Conservation (phyloP, 2,888 invertebrate species). For the Euplagia quadripunctaria region DNA sequence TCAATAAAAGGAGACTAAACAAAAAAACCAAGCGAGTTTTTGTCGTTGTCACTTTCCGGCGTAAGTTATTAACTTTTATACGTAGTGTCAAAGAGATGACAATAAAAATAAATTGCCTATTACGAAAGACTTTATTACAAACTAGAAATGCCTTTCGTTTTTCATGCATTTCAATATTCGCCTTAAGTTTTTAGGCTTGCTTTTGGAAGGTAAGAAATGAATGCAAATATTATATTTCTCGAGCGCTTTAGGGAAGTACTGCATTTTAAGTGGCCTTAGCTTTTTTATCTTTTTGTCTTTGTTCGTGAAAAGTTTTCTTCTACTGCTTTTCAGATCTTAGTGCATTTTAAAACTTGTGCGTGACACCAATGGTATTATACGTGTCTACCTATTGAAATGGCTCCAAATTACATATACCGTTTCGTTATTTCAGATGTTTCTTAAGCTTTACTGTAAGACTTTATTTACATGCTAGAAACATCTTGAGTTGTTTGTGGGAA, state of each 20-base stretch:
- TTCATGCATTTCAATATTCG: conserved; percentile 32
- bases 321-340: background rate
- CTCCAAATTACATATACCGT: too few species aligned
- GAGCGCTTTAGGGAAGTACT: background rate
- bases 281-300: background rate
- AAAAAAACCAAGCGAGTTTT: conserved; percentile 29
- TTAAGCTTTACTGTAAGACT: background rate
- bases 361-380: background rate
- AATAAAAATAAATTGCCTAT: conserved; percentile 56
- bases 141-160: conserved; percentile 26
- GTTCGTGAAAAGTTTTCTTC: background rate
- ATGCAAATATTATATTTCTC: background rate
- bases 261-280: background rate
- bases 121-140: conserved; percentile 46
- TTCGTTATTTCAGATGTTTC: background rate
- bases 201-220: conserved; percentile 9
- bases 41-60: conserved; percentile 28
- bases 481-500: background rate
- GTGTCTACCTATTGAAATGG: background rate
- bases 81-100: conserved; percentile 51
- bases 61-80: conserved; percentile 55
- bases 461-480: background rate
- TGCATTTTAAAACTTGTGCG: background rate
- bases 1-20: conserved; percentile 9
- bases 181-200: background rate